Evolutionary conservation across 2,113 vertebrate genomes (phyloP).

Genomic region (Mustela nigripes): DNA sequence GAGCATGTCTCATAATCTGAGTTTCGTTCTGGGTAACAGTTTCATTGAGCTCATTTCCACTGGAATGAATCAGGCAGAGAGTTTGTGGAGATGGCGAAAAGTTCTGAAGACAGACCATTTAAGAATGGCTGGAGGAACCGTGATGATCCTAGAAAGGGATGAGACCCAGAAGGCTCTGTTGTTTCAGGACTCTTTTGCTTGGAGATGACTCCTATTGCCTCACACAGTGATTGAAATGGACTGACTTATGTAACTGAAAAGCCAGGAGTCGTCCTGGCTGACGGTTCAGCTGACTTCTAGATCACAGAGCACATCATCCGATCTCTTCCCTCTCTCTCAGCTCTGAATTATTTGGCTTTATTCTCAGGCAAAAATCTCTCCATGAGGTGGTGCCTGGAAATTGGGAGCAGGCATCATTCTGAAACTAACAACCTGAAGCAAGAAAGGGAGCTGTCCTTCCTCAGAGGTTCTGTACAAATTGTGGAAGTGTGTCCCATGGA

Average conservation of each 20-base stretch:
- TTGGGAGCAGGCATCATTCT: background rate
- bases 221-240: background rate
- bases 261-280: background rate
- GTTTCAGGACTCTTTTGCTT: background rate
- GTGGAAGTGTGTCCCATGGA: background rate
- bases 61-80: background rate
- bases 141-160: background rate
- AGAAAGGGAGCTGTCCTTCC: background rate
- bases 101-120: background rate
- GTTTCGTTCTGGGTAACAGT: background rate
- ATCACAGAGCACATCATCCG: background rate
- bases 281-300: background rate
- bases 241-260: background rate
- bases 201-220: background rate
- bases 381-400: background rate
- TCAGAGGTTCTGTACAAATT: background rate
- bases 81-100: background rate
- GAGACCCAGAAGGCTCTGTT: background rate
- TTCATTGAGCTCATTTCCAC: background rate
- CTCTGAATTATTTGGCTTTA: constrained; percentile 18
- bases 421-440: background rate
- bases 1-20: background rate
- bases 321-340: background rate
- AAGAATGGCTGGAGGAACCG: background rate
- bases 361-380: background rate